Evolutionary conservation across 2,797 vertebrate species (phyloP).

Genomic region (Urosaurus nigricauda): DNA sequence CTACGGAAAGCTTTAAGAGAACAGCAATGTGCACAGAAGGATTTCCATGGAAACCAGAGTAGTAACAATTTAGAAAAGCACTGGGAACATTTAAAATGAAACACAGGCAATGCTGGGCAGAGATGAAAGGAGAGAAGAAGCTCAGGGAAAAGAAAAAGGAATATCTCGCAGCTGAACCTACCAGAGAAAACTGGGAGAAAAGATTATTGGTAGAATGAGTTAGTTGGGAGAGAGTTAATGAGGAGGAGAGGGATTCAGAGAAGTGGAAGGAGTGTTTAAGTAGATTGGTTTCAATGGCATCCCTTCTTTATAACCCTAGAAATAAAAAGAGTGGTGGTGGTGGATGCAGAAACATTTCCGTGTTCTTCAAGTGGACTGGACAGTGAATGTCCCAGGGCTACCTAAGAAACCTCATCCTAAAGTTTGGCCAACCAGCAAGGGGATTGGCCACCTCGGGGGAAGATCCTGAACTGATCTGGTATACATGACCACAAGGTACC

Average conservation of each 20-base stretch:
- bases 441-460: too few species aligned
- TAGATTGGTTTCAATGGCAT: background rate
- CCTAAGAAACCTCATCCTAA: too few species aligned
- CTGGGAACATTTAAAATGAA: conserved; percentile 6
- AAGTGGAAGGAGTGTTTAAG: background rate
- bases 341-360: background rate
- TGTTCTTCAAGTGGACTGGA: too few species aligned
- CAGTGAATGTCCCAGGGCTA: too few species aligned
- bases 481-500: too few species aligned
- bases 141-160: conserved; percentile 30
- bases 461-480: too few species aligned
- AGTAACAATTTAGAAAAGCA: conserved; percentile 34
- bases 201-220: conserved; percentile 5
- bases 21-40: conserved; percentile 72
- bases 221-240: background rate
- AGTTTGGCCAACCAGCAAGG: too few species aligned
- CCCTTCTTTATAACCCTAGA: too few species aligned
- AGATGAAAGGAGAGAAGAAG: conserved; percentile 24
- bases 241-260: background rate
- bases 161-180: background rate
- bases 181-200: background rate
- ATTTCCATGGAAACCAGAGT: conserved; percentile 80
- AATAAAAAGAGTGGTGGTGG: background rate
- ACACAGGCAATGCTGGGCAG: fast-evolving
- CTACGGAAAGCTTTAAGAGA: conserved; percentile 78